Evolutionary conservation across 2,797 vertebrate genomes (phyloP), one percentile per base, ranked within the genome.

Genomic region (Dendrocincla fuliginosa): DNA sequence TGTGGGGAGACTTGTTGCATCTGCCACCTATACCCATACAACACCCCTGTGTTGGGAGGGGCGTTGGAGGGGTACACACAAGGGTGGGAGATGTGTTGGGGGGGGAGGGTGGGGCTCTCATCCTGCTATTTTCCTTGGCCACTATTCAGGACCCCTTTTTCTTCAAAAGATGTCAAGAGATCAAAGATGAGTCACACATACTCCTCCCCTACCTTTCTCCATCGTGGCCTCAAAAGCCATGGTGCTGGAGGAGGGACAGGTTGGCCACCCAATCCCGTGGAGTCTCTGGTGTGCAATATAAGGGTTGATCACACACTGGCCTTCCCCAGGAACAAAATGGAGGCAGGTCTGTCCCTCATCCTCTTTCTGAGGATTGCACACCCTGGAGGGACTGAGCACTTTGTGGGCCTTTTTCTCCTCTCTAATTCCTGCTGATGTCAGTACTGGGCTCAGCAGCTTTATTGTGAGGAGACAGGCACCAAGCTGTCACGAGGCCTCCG

Each of bases 381-480:
- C 5, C 10, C n/a, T 11, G 3, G 41, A 83, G 28, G 27, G 49
- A 74, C 15, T 0, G 0, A 37, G 49, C 1, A 1, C 15, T 86
- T 33, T 0, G 0, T 18, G 23, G 28, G 27, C 47, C 17, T 65
- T 77, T 63, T 25, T 22, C 12, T 37, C 11, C 12, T 28, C 12
- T 28, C 75, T n/a, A 52, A 75, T 39, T 42, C 41, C 61, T 5
- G 74, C 87, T 76, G 80, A 47, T 84, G 70, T 81, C 84, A 95
- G 84, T 24, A 6, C 33, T 5, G 0, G 16, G 37, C 81, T 95
- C 84, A 78, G 93, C 84, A 89, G 69, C 77, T 92, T 74, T 70
- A 55, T 41, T 81, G 86, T 47, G 73, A 80, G 78, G 73, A 92
- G 49, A 81, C 60, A 63, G 37, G 61, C 91, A 90, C 64, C 3